Evolutionary conservation across 2,888 invertebrate genomes (phyloP), one percentile per base, ranked within the genome.

Genomic region (Aleiodes leptofemur): DNA sequence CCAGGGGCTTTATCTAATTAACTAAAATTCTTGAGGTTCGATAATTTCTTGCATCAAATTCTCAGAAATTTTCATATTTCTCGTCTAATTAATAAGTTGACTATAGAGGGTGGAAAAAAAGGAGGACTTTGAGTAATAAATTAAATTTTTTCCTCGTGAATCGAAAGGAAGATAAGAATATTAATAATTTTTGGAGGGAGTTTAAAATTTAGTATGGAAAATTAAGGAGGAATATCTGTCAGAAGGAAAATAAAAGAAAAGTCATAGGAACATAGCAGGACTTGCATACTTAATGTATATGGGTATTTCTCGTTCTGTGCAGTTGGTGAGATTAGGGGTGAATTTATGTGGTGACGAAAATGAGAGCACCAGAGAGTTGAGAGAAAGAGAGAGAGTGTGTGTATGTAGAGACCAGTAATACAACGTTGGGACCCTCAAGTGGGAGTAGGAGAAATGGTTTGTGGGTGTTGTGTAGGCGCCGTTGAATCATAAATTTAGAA

Each of bases 331-430:
- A 72, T 72, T 72, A 72, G 64, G 55, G 55, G 23, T 64, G 48
- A 72, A 72, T 66, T 72, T 66, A 72, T 72, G 73, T 57, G 68
- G 68, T 69, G 59, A 69, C 50, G 73, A 73, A 73, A 73, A 73
- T 73, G 73, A 68, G 68, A 68, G 56, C 66, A 56, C 55, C 43
- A 11, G 31, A 59, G 43, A 29, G 34, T 29, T 34, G n/a, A 16
- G 29, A 29, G 34, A 29, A n/a, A 51, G 14, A 51, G 57, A 50
- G 50, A 14, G 13, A 2, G 23, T 1, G 13, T 43, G 50, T 16
- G 4, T 13, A 53, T 53, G 14, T n/a, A 68, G 50, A 50, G 50
- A 68, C 50, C 29, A 29, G 29, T 11, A 51, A 48, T 13, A 43
- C 43, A 31, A 8, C 13, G 4, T 48, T 31, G 29, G 31, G 43